These are phyloP conservation scores for Cosmia pyralina DNA, from an alignment of 2,888 invertebrate genomes.

Conservation along the genomic window DNA sequence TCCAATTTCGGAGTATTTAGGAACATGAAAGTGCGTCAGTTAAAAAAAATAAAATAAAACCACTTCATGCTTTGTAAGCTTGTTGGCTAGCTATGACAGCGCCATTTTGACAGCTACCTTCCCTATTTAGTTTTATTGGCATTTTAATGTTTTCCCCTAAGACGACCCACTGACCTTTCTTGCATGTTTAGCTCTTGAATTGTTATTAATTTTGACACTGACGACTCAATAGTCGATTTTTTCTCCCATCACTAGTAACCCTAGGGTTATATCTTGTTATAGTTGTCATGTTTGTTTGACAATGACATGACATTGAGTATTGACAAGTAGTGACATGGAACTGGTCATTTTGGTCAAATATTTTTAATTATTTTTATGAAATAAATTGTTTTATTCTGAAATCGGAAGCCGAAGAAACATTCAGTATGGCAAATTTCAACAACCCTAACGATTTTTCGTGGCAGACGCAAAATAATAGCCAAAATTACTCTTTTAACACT, in stretches of 20 bases:
- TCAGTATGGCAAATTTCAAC: constrained; percentile 81
- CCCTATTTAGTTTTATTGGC: too few relatives aligned
- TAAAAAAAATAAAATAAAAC: too few relatives aligned
- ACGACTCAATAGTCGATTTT: constrained; percentile 13
- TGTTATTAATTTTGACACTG: too few relatives aligned
- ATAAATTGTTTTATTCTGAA: constrained; percentile 24
- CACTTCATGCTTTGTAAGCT: too few relatives aligned
- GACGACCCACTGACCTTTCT: too few relatives aligned
- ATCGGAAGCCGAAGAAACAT: constrained; percentile 10
- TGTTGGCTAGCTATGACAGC: too few relatives aligned
- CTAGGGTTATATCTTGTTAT: not conserved
- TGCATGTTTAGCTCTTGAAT: too few relatives aligned
- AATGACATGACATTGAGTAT: constrained; percentile 24
- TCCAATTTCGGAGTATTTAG: too few relatives aligned
- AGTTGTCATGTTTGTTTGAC: constrained; percentile 21
- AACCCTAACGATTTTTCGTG: constrained; percentile 85
- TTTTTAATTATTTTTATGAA: constrained; percentile 31
- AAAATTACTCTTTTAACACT: constrained; percentile 88
- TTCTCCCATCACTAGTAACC: not conserved
- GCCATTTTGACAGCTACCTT: too few relatives aligned
- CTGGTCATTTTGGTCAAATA: constrained; percentile 20
- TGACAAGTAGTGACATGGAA: constrained; percentile 62
- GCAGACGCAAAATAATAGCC: constrained; percentile 83
- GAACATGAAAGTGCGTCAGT: too few relatives aligned
- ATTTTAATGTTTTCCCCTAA: too few relatives aligned